Evolutionary conservation across 2,888 invertebrate species (phyloP).

Genomic region (Enchytraeus crypticus): DNA sequence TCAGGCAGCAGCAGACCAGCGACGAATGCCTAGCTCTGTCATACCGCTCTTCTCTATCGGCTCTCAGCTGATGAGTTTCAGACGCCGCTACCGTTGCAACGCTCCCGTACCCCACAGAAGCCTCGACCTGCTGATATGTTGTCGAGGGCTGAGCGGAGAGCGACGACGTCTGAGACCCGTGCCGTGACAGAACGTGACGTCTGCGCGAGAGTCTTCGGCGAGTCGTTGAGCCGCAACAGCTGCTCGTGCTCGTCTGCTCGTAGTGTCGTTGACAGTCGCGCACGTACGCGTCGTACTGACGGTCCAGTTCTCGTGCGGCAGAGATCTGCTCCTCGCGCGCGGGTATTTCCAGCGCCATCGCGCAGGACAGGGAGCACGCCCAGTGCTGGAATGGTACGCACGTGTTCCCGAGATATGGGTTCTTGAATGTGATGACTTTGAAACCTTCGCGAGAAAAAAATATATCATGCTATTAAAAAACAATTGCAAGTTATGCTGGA

Average conservation of each 20-base stretch:
- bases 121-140: no score
- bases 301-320: constrained; percentile 43
- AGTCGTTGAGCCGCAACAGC: not conserved
- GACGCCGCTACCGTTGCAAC: not conserved
- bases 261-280: constrained; percentile 22
- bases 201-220: not conserved
- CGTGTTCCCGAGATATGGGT: constrained; percentile 51
- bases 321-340: constrained; percentile 47
- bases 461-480: no score
- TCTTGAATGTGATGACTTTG: constrained; percentile 52
- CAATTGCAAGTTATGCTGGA: not conserved
- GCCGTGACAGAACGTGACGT: no score
- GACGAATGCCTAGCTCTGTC: no score
- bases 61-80: no score
- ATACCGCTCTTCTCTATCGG: no score
- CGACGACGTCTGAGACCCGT: no score
- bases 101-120: not conserved
- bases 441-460: constrained; percentile 40
- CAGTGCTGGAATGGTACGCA: constrained; percentile 53
- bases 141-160: no score
- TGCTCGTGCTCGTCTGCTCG: not conserved
- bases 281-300: constrained; percentile 36
- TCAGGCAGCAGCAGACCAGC: no score
- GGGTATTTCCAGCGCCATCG: constrained; percentile 49
- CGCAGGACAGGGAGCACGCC: constrained; percentile 50